Evolutionary conservation across 2,113 vertebrate species (phyloP).

Genomic region (Aythya baeri): DNA sequence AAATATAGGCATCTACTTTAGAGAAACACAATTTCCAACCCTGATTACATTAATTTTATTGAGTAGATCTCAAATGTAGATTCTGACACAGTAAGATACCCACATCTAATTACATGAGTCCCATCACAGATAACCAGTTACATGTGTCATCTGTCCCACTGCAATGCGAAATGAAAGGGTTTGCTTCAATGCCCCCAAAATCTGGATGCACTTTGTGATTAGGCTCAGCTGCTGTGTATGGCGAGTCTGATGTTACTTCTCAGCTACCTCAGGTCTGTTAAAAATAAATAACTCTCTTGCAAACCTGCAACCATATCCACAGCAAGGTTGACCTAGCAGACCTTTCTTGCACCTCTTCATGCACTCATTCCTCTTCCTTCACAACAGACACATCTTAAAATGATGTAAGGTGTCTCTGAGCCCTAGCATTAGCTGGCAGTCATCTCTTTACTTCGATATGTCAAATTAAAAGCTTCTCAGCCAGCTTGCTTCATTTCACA

Average conservation of each 20-base stretch:
- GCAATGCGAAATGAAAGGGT: not conserved
- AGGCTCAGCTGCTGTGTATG: not conserved
- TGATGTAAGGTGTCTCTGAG: not conserved
- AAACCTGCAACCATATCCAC: not conserved
- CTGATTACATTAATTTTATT: not conserved
- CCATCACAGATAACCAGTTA: not conserved
- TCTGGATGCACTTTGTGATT: not conserved
- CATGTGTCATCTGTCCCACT: not conserved
- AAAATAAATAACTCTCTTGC: not conserved
- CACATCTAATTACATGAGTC: not conserved
- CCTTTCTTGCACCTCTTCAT: not conserved
- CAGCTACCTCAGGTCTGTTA: not conserved
- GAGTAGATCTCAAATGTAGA: not conserved
- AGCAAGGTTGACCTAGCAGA: fast-evolving
- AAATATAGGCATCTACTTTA: not conserved
- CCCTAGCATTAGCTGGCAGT: not conserved
- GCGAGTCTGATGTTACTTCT: not conserved
- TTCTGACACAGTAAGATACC: not conserved
- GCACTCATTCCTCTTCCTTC: not conserved
- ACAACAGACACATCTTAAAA: not conserved
- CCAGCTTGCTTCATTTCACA: not conserved
- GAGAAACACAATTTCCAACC: not conserved
- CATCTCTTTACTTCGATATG: not conserved
- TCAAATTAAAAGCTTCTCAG: not conserved
- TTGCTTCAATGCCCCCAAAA: not conserved